Conservation (phyloP, 2,797 vertebrate genomes). For the Balearica regulorum region DNA sequence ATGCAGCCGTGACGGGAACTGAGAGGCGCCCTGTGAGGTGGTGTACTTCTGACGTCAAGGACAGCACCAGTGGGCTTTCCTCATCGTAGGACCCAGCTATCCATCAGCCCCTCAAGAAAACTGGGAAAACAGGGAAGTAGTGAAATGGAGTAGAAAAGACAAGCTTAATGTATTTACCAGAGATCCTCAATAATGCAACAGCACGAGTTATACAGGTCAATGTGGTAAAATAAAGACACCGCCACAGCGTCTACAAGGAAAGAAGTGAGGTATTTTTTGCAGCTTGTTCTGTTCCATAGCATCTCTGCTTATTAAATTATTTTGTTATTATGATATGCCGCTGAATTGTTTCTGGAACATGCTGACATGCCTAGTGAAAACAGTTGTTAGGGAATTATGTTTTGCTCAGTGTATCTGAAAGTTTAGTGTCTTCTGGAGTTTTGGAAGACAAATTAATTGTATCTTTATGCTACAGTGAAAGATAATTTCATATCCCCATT, state of each 20-base stretch:
- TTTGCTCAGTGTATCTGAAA: background rate
- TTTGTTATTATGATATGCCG: background rate
- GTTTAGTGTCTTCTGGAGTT: background rate
- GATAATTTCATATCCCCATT: background rate
- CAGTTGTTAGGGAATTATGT: background rate
- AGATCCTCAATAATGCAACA: background rate
- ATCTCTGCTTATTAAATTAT: background rate
- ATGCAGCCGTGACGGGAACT: background rate
- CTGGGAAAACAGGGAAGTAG: background rate
- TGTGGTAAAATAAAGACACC: background rate
- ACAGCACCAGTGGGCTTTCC: background rate
- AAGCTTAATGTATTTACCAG: background rate
- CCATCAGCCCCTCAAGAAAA: background rate
- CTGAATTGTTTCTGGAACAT: background rate
- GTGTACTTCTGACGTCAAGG: rapidly evolving
- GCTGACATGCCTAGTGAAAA: background rate
- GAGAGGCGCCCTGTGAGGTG: background rate
- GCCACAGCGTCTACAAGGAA: background rate
- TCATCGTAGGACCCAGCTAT: background rate
- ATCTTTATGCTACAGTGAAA: background rate
- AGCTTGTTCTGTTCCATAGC: background rate
- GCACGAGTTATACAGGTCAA: background rate
- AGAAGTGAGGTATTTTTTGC: background rate
- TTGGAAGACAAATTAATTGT: background rate
- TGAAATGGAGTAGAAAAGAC: background rate